Percentiles rank a stretch among this genome's conserved stretches.
Conservation (phyloP, 2,888 invertebrate genomes). For the Drosophila parthenogenetica region DNA sequence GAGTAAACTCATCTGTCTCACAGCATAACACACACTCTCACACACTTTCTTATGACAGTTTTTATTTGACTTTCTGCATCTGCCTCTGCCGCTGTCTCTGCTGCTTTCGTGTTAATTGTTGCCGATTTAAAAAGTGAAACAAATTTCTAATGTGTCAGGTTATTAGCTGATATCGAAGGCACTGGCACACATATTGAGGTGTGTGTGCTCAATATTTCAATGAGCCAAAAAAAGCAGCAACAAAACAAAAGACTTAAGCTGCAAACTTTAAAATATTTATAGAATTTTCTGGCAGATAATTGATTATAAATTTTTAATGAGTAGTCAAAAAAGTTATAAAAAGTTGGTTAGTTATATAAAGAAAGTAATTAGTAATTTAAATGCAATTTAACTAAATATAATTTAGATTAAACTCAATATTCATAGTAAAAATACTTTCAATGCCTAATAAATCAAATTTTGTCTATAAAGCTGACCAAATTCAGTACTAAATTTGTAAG, state of each 20-base stretch:
- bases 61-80: slow-evolving; percentile 38
- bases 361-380: too few species aligned
- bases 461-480: too few species aligned
- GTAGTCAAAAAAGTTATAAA: too few species aligned
- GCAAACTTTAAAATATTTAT: slow-evolving; percentile 22
- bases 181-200: slow-evolving; percentile 38
- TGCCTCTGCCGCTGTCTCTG: slow-evolving; percentile 3
- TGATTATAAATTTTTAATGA: not conserved
- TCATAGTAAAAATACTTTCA: too few species aligned
- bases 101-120: slow-evolving; percentile 68
- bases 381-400: too few species aligned
- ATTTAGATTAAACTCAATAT: too few species aligned
- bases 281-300: not conserved
- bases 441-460: too few species aligned
- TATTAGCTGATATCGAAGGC: slow-evolving; percentile 70
- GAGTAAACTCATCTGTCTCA: slow-evolving; percentile 37
- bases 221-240: not conserved
- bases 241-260: slow-evolving; percentile 36
- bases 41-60: slow-evolving; percentile 76
- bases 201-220: slow-evolving; percentile 45
- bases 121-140: slow-evolving; percentile 77
- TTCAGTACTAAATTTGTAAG: too few species aligned
- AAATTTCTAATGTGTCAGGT: slow-evolving; percentile 73
- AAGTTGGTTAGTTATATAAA: too few species aligned
- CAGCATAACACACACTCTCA: slow-evolving; percentile 7